Base-by-base conservation (phyloP, 2,113 vertebrate species). In the Aegotheles bennettii region DNA sequence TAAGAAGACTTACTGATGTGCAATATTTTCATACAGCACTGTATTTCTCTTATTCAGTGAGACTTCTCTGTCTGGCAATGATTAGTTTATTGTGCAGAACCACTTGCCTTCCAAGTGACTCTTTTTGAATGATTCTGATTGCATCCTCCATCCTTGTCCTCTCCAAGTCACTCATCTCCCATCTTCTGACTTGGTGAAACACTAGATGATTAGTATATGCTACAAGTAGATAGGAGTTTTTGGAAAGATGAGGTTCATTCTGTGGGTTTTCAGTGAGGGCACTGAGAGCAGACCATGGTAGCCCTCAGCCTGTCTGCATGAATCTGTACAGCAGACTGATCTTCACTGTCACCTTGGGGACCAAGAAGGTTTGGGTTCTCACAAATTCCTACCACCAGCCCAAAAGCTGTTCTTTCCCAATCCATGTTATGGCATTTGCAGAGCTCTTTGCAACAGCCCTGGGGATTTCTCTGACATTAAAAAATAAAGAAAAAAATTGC, bases 381-480 rank as follows among this genome's bases (percentile, higher is more conserved):
- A 33, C 64, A 91, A 42, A 16, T 73, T 23, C 31, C 54, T 15
- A 16, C 59, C 53, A 59, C n/a, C 21, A 76, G 36, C 11, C 71
- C 36, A 43, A 71, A 88, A 80, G 28, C 90, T 38, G 25, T 85
- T 87, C 75, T 61, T n/a, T 88, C 91, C 51, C 29, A 23, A 71
- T 60, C 79, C 10, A 1, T 28, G 29, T 60, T 80, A 6, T 2
- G 61, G 78, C 67, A 83, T 93, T 94, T 94, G 61, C 70, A 50
- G 61, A 93, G 63, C 54, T 80, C 70, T 65, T 75, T 7, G 3
- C 31, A 45, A 35, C 51, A 83, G 75, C 95, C 94, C 88, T 80
- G 79, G 28, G 86, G 93, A 78, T 75, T 84, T 84, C 65, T 68
- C 56, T 96, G 96, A 94, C 95, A 95, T 96, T 96, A 89, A 94